These are phyloP conservation scores for Elysia chlorotica DNA, from an alignment of 1,140 invertebrate genomes.

Conservation along the genomic window DNA sequence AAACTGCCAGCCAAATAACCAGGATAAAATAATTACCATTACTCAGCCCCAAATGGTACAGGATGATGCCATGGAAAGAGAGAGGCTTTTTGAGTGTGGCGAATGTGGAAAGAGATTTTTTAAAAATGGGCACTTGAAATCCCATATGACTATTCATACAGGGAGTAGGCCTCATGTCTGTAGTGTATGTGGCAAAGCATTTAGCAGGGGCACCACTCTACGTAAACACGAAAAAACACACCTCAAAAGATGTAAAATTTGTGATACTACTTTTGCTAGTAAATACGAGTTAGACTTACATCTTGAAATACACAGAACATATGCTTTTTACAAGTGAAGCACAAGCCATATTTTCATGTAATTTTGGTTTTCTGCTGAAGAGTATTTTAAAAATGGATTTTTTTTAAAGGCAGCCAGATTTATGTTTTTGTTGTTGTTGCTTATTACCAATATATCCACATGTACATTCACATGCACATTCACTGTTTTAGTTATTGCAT, in stretches of 20 bases:
- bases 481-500: too few species aligned
- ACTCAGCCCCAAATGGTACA: constrained; percentile 16
- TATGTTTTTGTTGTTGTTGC: too few species aligned
- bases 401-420: too few species aligned
- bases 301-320: constrained; percentile 19
- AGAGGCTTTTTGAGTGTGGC: constrained; percentile 20
- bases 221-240: constrained; percentile 24
- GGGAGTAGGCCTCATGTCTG: constrained; percentile 11
- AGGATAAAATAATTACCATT: constrained; percentile 17
- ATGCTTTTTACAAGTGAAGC: constrained; percentile 20
- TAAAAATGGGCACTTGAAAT: constrained; percentile 21
- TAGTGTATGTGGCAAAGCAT: constrained; percentile 18
- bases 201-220: constrained; percentile 11
- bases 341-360: too few species aligned
- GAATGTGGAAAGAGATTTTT: constrained; percentile 18
- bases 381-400: too few species aligned
- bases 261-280: constrained; percentile 16
- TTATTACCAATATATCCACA: too few species aligned
- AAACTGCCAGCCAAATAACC: neutral
- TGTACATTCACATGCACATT: too few species aligned
- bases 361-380: too few species aligned
- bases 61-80: neutral
- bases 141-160: constrained; percentile 18
- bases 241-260: constrained; percentile 17
- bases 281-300: constrained; percentile 20